A percentile compares a stretch with the other conserved stretches of the same genome.
Conservation (phyloP, 2,797 vertebrate genomes). For the Arnoldichthys spilopterus region DNA sequence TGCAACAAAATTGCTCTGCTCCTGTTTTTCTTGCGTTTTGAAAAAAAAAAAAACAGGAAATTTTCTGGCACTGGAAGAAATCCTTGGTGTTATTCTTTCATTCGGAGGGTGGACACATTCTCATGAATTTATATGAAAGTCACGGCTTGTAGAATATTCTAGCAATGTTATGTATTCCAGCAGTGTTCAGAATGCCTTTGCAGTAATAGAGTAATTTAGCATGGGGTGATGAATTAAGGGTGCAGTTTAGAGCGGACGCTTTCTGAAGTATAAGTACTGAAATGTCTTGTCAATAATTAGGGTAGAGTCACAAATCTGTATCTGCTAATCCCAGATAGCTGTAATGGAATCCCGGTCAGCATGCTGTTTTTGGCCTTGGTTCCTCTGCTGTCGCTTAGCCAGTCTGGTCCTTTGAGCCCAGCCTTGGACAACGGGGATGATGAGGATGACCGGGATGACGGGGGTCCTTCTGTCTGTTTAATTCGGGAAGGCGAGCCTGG, state of each 20-base stretch:
- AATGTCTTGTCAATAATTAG: slow-evolving; percentile 40
- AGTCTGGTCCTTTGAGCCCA: slow-evolving; percentile 1
- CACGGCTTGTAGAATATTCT: slow-evolving; percentile 36
- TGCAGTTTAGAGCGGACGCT: slow-evolving; percentile 12
- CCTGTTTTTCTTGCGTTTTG: background rate
- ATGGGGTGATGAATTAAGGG: slow-evolving; percentile 7
- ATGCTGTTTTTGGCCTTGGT: slow-evolving; percentile 26
- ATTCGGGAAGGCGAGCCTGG: slow-evolving; percentile 49
- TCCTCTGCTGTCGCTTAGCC: slow-evolving; percentile 7
- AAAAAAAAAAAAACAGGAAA: background rate
- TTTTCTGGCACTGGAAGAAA: slow-evolving; percentile 8
- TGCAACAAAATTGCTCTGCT: background rate
- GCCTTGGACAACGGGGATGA: slow-evolving; percentile 20
- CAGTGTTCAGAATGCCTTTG: background rate
- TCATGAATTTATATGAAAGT: slow-evolving; percentile 54
- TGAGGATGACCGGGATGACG: slow-evolving; percentile 22
- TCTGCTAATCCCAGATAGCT: slow-evolving; percentile 40
- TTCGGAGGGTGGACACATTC: slow-evolving; percentile 27
- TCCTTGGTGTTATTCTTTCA: slow-evolving; percentile 29
- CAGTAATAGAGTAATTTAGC: background rate
- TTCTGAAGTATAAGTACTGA: slow-evolving; percentile 8
- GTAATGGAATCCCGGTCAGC: slow-evolving; percentile 42
- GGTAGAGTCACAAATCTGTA: slow-evolving; percentile 32
- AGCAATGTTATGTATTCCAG: slow-evolving; percentile 26
- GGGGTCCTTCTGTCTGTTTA: slow-evolving; percentile 51